Evolutionary conservation across 2,113 vertebrate species (phyloP).

Genomic region (Triplophysa rosa): DNA sequence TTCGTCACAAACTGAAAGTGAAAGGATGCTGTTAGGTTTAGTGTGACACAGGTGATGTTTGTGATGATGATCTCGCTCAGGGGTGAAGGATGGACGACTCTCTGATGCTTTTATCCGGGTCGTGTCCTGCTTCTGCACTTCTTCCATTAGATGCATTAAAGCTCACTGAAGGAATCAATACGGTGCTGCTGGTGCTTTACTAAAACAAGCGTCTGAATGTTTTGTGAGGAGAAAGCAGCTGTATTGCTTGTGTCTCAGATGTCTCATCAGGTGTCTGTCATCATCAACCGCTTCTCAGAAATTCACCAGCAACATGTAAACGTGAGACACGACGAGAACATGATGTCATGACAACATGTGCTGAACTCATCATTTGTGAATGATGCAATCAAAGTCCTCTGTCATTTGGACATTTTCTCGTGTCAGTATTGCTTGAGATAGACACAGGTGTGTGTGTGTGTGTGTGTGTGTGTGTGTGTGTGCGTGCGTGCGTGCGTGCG

Average conservation of each 20-base stretch:
- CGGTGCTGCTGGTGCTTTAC: conserved; percentile 13
- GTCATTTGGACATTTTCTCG: not conserved
- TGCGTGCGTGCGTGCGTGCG: too few relatives aligned
- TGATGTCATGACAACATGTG: conserved; percentile 3
- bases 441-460: not conserved
- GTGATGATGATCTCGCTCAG: not conserved
- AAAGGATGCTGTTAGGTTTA: not conserved
- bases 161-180: conserved; percentile 22
- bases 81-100: not conserved
- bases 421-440: not conserved
- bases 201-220: conserved; percentile 35
- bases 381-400: too few relatives aligned
- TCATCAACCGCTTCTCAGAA: not conserved
- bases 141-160: conserved; percentile 38
- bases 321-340: not conserved
- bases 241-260: not conserved
- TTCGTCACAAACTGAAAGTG: not conserved
- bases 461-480: too few relatives aligned
- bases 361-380: not conserved
- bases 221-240: conserved; percentile 4
- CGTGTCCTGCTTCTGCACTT: conserved; percentile 7
- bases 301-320: not conserved
- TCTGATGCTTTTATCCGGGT: conserved; percentile 5
- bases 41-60: not conserved
- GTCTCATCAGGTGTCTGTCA: not conserved